Conservation (phyloP, 2,888 invertebrate genomes). For the Drosophila birchii region DNA sequence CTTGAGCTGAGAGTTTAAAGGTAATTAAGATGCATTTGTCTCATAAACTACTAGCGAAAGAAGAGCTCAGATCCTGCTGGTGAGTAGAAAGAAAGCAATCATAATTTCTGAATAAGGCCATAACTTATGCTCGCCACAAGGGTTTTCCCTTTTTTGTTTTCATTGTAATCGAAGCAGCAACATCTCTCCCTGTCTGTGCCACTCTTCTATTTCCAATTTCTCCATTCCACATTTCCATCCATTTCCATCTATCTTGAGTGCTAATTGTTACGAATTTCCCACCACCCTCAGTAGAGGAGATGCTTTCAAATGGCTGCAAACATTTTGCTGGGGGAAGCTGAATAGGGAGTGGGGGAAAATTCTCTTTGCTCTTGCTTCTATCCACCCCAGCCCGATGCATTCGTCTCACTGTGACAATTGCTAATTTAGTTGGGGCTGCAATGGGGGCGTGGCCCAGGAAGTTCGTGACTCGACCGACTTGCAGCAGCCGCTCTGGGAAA, state of each 20-base stretch:
- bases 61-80: neutral
- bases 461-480: slow-evolving; percentile 68
- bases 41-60: neutral
- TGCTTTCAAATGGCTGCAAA: slow-evolving; percentile 13
- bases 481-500: slow-evolving; percentile 37
- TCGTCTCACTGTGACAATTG: slow-evolving; percentile 65
- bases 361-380: slow-evolving; percentile 12
- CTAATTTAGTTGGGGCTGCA: slow-evolving; percentile 65
- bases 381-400: slow-evolving; percentile 33
- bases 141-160: neutral
- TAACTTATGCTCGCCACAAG: neutral
- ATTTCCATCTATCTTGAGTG: slow-evolving; percentile 68
- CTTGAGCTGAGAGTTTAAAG: slow-evolving; percentile 51
- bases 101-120: slow-evolving; percentile 1
- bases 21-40: slow-evolving; percentile 15
- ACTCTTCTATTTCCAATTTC: slow-evolving; percentile 1
- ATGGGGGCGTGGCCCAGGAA: slow-evolving; percentile 74
- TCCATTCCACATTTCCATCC: slow-evolving; percentile 20
- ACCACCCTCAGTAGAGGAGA: slow-evolving; percentile 38
- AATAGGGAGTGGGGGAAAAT: slow-evolving; percentile 47
- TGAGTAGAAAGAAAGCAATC: neutral
- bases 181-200: neutral
- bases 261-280: slow-evolving; percentile 74
- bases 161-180: neutral
- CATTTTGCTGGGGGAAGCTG: slow-evolving; percentile 6